Conservation (phyloP, 2,113 vertebrate species). For the Lophura nycthemera region DNA sequence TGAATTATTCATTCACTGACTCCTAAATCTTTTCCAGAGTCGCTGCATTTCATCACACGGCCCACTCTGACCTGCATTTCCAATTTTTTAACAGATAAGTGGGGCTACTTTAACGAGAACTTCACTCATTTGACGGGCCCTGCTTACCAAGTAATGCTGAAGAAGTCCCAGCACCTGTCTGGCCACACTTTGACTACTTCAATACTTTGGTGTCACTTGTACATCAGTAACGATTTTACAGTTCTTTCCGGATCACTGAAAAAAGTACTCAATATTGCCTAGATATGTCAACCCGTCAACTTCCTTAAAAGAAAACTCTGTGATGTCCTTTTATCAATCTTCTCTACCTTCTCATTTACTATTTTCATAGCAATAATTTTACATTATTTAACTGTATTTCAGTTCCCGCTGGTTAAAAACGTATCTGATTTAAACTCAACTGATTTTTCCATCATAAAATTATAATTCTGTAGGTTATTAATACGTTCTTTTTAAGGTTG, state of each 20-base stretch:
- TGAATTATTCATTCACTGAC: neutral
- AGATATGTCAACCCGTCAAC: neutral
- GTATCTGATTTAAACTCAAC: neutral
- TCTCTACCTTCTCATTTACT: conserved; percentile 3
- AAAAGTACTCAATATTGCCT: neutral
- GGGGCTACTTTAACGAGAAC: neutral
- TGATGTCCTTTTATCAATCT: neutral
- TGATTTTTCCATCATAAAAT: neutral
- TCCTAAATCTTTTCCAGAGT: neutral
- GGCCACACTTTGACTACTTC: neutral
- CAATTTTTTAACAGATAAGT: neutral
- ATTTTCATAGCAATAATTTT: conserved; percentile 31
- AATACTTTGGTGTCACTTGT: neutral
- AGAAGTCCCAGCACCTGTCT: neutral
- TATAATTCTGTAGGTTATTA: neutral
- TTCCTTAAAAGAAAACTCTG: neutral
- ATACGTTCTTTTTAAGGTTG: neutral
- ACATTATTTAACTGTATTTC: neutral
- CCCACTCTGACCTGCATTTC: neutral
- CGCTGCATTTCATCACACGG: neutral
- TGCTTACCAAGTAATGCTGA: neutral
- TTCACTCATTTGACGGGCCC: neutral
- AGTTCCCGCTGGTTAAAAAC: neutral
- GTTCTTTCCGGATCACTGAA: neutral
- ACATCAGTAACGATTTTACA: neutral